phyloP scores from a whole-genome alignment of 37 sponge, comb jelly and placozoan species.

The Theonella swinhoei region DNA sequence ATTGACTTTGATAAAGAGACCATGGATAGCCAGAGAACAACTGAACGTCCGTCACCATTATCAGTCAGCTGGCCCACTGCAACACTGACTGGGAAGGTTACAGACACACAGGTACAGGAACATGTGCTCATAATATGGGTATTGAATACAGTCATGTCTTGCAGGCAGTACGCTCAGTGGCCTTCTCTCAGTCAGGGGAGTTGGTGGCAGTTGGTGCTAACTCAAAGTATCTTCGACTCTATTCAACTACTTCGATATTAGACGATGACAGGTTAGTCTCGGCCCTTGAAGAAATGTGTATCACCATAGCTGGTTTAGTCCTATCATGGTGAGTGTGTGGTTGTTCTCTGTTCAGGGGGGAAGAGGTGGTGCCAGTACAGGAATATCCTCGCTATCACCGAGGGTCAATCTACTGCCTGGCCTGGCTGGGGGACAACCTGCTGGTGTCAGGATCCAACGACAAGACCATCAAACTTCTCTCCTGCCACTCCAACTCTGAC shows the following conservation, averaged over 20 bases:
- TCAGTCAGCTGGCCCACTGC: conserved; percentile 21
- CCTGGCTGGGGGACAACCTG: conserved; percentile 74
- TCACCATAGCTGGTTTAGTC: not conserved
- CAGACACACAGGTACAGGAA: conserved; percentile 49
- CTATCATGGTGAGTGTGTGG: not conserved
- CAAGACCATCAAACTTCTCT: conserved; percentile 68
- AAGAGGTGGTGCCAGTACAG: not conserved
- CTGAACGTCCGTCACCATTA: not conserved
- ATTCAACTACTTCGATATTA: conserved; percentile 50
- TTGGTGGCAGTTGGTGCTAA: conserved; percentile 92
- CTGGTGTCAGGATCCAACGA: conserved; percentile 96
- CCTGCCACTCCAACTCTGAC: conserved; percentile 1
- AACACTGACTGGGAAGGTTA: conserved; percentile 12
- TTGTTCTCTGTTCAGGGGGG: not conserved
- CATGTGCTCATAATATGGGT: not conserved
- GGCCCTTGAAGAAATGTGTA: not conserved
- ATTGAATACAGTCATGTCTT: not conserved
- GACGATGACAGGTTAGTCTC: conserved; percentile 16
- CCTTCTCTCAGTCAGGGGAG: conserved; percentile 67
- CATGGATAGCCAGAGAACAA: not conserved
- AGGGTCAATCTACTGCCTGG: conserved; percentile 91
- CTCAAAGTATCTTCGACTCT: conserved; percentile 81
- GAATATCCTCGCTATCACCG: conserved; percentile 63
- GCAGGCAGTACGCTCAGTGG: conserved; percentile 79
- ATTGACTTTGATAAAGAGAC: not conserved